These are phyloP conservation scores for Corynorhinus townsendii DNA, from an alignment of 2,113 vertebrate genomes.

Conservation along the genomic window DNA sequence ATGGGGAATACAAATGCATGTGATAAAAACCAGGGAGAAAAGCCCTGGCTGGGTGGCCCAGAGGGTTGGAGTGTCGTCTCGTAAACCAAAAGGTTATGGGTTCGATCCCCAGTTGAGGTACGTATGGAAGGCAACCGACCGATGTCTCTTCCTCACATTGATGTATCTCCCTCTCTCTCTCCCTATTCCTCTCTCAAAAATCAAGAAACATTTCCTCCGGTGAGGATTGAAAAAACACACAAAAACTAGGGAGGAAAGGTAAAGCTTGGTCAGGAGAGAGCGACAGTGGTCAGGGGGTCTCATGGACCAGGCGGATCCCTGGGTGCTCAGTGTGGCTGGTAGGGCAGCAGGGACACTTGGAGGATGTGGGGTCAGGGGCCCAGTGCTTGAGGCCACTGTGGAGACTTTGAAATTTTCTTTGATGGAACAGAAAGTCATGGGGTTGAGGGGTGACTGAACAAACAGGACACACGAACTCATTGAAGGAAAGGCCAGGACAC, in stretches of 20 bases:
- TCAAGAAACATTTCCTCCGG: too few relatives aligned
- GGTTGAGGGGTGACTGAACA: background rate
- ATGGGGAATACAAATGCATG: background rate
- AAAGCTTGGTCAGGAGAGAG: background rate
- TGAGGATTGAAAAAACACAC: background rate
- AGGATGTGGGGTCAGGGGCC: too few relatives aligned
- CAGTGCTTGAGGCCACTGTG: background rate
- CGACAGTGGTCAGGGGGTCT: background rate
- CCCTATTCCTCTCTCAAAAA: background rate
- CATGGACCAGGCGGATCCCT: background rate
- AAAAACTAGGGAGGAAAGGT: background rate
- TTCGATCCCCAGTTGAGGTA: background rate
- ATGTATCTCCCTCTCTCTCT: background rate
- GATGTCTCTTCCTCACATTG: too few relatives aligned
- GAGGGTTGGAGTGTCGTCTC: background rate
- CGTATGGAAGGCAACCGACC: background rate
- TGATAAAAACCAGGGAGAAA: background rate
- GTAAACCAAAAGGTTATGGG: background rate
- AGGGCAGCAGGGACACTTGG: too few relatives aligned
- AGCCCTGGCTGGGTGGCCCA: background rate
- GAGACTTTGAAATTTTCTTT: background rate
- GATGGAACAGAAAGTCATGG: background rate
- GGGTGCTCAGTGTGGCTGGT: background rate
- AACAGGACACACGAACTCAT: background rate
- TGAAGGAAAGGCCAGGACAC: background rate